Evolutionary conservation across 2,797 vertebrate species (phyloP).

Genomic region (Eurystomus glaucurus): DNA sequence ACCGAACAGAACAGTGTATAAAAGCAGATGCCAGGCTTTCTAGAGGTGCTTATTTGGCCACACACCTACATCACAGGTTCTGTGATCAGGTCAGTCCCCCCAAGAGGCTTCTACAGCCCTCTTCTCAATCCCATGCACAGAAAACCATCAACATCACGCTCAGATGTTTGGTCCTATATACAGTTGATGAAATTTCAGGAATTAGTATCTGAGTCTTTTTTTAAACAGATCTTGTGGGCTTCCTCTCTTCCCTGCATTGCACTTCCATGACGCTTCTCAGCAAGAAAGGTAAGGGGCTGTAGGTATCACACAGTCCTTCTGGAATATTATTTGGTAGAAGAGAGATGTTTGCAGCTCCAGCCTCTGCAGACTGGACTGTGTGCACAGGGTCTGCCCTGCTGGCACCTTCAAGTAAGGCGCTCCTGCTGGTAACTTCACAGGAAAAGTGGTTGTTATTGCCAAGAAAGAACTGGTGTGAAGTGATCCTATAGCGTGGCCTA

Average conservation of each 20-base stretch:
- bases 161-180: neutral
- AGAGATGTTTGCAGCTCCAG: neutral
- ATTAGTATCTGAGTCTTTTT: neutral
- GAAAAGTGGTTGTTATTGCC: neutral
- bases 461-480: neutral
- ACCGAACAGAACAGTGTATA: neutral
- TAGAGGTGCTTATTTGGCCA: neutral
- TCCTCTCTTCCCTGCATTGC: neutral
- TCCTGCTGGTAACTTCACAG: neutral
- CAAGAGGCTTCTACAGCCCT: neutral
- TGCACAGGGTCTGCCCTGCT: neutral
- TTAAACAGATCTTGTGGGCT: neutral
- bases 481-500: neutral
- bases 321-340: neutral
- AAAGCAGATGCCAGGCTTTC: neutral
- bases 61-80: neutral
- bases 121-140: neutral
- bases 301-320: neutral
- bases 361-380: neutral
- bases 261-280: neutral
- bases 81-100: neutral
- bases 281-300: neutral
- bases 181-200: neutral
- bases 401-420: neutral
- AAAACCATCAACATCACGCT: neutral